Conservation (phyloP, 2,797 vertebrate species). For the Acrocephalus scirpaceus region DNA sequence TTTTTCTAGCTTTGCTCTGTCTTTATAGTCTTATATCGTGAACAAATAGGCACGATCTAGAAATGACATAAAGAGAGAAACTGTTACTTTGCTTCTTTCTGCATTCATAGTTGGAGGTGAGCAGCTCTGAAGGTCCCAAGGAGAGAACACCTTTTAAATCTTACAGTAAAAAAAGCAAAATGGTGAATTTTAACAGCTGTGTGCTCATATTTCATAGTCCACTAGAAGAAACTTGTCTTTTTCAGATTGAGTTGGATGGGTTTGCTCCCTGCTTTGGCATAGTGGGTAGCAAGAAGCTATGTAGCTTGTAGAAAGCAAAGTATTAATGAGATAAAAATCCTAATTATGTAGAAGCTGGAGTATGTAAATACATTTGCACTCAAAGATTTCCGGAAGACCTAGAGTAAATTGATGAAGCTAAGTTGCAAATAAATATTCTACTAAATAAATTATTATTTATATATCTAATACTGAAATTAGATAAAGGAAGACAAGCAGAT, state of each 20-base stretch:
- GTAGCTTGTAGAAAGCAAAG: background rate
- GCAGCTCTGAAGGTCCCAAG: background rate
- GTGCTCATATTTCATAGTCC: background rate
- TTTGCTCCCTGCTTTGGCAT: background rate
- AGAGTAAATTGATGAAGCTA: background rate
- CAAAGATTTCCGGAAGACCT: background rate
- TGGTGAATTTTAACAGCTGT: background rate
- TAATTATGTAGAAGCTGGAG: background rate
- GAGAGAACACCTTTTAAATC: background rate
- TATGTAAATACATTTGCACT: background rate
- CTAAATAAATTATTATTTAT: too few relatives aligned
- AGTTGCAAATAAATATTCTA: background rate
- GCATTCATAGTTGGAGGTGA: background rate
- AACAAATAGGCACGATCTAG: background rate
- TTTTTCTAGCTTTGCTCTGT: background rate
- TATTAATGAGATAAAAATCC: background rate
- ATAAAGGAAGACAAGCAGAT: background rate
- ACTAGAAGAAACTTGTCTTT: background rate
- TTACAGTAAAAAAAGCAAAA: background rate
- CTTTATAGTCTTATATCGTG: background rate
- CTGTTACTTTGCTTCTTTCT: background rate
- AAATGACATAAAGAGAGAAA: background rate
- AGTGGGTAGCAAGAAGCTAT: background rate
- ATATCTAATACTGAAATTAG: background rate
- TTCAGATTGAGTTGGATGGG: background rate